Percentiles rank a stretch among this genome's conserved stretches.
These are phyloP conservation scores for Melozone crissalis DNA, from an alignment of 2,113 vertebrate species.

Conservation along the genomic window DNA sequence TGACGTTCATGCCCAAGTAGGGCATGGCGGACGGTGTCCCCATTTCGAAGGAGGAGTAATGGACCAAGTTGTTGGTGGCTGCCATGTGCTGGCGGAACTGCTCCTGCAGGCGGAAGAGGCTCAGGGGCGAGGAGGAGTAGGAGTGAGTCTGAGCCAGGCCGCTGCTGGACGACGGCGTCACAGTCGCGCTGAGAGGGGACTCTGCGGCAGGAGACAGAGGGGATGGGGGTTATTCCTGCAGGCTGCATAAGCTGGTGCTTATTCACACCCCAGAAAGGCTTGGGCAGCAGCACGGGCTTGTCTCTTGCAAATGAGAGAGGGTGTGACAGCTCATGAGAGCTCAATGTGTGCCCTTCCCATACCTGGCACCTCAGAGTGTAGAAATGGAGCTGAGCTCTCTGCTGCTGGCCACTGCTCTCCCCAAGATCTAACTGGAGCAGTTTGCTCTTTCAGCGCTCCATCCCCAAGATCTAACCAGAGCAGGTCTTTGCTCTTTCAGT, in stretches of 20 bases:
- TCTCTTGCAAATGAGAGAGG: not conserved
- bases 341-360: not conserved
- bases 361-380: not conserved
- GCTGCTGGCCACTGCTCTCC: not conserved
- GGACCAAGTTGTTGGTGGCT: slow-evolving; percentile 96
- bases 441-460: not conserved
- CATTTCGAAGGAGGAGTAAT: slow-evolving; percentile 97
- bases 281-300: not conserved
- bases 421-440: not conserved
- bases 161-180: slow-evolving; percentile 78
- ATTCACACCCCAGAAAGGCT: not conserved
- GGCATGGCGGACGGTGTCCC: slow-evolving; percentile 87
- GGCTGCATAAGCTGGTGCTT: not conserved
- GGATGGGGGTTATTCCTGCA: not conserved
- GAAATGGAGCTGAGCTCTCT: not conserved
- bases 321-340: not conserved
- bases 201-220: slow-evolving; percentile 77
- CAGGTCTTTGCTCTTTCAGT: not conserved
- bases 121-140: slow-evolving; percentile 96
- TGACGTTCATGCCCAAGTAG: slow-evolving; percentile 94
- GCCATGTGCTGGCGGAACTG: slow-evolving; percentile 99
- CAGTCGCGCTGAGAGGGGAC: slow-evolving; percentile 79
- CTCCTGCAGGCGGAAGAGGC: slow-evolving; percentile 98
- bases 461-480: not conserved
- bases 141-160: slow-evolving; percentile 88